phyloP scores from a whole-genome alignment of 2,888 invertebrate species.

The Hyposoter dolosus region DNA sequence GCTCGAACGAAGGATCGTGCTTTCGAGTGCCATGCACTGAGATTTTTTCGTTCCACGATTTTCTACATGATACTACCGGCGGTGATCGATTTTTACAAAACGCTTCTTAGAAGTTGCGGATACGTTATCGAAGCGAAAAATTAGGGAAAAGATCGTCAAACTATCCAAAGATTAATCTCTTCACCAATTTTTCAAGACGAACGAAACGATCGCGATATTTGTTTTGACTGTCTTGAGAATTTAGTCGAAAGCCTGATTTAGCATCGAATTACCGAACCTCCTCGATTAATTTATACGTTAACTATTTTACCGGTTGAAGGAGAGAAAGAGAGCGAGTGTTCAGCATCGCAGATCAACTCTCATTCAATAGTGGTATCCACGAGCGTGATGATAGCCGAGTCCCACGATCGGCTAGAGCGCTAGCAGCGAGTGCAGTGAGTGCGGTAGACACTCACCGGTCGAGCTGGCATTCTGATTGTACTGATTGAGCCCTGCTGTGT shows the following conservation, averaged over 20 bases:
- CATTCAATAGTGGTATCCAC: slow-evolving; percentile 81
- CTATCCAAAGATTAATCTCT: neutral
- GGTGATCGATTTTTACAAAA: neutral
- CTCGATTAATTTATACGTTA: slow-evolving; percentile 57
- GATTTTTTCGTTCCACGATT: neutral
- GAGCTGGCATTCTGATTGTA: slow-evolving; percentile 84
- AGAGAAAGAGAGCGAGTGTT: slow-evolving; percentile 53
- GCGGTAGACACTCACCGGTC: slow-evolving; percentile 85
- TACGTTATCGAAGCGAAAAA: neutral
- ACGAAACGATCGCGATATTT: neutral
- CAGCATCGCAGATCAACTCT: slow-evolving; percentile 60
- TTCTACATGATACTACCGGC: neutral
- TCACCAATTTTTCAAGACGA: too few species aligned
- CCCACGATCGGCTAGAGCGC: slow-evolving; percentile 84
- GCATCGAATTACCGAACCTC: slow-evolving; percentile 47
- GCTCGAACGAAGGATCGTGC: neutral
- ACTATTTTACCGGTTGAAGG: slow-evolving; percentile 64
- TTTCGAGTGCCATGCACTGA: neutral
- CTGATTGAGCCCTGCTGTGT: slow-evolving; percentile 85
- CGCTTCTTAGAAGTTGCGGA: neutral
- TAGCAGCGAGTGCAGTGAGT: slow-evolving; percentile 85
- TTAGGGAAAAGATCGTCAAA: neutral
- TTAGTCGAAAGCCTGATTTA: neutral
- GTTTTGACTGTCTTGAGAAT: neutral
- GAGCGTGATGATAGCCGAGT: slow-evolving; percentile 80